Base-by-base conservation (phyloP, 2,113 vertebrate species). In the Numenius arquata region DNA sequence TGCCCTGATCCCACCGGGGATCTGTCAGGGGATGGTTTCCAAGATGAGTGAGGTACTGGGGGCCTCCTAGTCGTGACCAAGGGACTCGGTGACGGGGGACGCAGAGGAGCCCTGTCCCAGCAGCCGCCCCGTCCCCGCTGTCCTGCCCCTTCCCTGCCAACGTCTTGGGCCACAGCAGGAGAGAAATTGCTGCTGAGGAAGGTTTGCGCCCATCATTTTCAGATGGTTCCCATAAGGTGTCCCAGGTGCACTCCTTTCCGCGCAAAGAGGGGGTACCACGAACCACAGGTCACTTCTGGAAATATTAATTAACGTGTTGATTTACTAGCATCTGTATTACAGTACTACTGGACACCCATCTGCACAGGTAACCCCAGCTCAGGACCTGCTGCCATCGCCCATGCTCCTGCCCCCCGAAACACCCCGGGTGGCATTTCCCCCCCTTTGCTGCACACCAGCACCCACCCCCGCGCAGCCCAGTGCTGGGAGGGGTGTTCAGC, bases 101-200 rank as follows among this genome's bases (percentile, higher is more conserved):
- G 1, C 56, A 15, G 48, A 48, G 30, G 41, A 75, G 48, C 30
- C 25, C 55, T 21, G 34, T 17, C 23, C 43, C 73, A 32, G 52
- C 72, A 41, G 52, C 62, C 0, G 0, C 43, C 30, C 29, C 1
- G 0, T n/a, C n/a, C 38, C 45, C 3, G 3, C 55, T 47, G 40
- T 38, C 53, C 72, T 47, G 58, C 38, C 12, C 58, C 77, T 58
- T 38, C 65, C 50, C 58, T 22, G 21, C 20, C 50, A 59, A 22
- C 20, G 8, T 9, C 45, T 5, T 8, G 32, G 72, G 27, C 38
- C 34, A 48, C 29, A 14, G 20, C 2, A 20, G 23, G 27, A 66
- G 23, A 29, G 52, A 40, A 66, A n/a, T 3, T 23, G 15, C 62
- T 66, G 17, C 62, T 11, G 30, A 62, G n/a, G 45, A 70, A 63